Base-by-base conservation (phyloP, 2,888 invertebrate genomes). In the Athalia cordata region DNA sequence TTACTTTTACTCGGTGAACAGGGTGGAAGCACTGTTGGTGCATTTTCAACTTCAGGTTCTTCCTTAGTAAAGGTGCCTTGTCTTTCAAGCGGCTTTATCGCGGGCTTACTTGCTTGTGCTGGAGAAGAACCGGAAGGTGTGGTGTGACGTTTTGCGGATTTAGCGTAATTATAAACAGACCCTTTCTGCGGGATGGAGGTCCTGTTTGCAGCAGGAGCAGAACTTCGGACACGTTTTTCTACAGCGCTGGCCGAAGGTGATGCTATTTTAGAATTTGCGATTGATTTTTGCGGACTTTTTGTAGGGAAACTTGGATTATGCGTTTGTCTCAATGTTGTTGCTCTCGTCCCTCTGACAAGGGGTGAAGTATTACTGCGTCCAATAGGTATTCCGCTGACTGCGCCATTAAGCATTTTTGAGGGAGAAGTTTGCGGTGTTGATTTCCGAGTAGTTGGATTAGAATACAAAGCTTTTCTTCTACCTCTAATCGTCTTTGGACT, bases 11-110 rank as follows among this genome's bases (percentile, higher is more conserved):
- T 81, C 8, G 88, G 88, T 0, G 89, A 88, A 0, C 82, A 80
- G 0, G 83, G 81, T 3, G 84, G 78, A 3, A 85, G 82, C 3
- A 89, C 88, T 4, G 85, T 86, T 13, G 89, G 89, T 3, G 87
- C 87, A 76, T 90, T 89, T 47, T 86, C 88, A 59, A 85, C 86
- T 78, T 89, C 89, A 0, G 92, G 92, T 82, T 96, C 96, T 84
- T 97, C 97, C 90, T 97, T 98, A 0, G 97, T 96, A 87, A 98
- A 98, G 0, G 98, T 98, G 11, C 97, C 97, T 89, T 98, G 97
- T 49, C 98, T 93, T 82, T 96, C 95, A 55, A 96, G 88, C 0
- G 93, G 92, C 76, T 74, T 78, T 8, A 74, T 49, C 92, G 87
- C 0, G 92, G 91, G 82, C 91, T 91, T 5, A 65, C 76, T 80